phyloP scores from a whole-genome alignment of 2,113 vertebrate genomes.

The Poicephalus meyeri region DNA sequence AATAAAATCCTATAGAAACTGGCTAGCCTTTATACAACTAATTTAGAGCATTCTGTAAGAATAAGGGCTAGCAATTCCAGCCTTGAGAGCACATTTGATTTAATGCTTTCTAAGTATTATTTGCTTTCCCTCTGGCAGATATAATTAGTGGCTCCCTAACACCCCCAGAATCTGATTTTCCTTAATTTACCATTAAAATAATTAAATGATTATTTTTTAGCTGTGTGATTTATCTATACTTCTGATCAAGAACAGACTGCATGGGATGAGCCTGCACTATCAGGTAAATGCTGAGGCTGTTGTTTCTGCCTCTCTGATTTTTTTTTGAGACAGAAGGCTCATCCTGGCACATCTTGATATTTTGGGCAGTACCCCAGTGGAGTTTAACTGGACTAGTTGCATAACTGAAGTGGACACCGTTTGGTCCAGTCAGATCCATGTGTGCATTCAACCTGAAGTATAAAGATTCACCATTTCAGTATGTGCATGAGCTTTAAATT shows the following conservation, averaged over 20 bases:
- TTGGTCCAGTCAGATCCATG: neutral
- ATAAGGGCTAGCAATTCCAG: neutral
- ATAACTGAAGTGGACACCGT: neutral
- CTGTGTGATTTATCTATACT: neutral
- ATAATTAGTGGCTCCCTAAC: conserved; percentile 2
- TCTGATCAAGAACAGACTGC: neutral
- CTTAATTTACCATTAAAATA: conserved; percentile 15
- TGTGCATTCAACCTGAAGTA: neutral
- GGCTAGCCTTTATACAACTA: neutral
- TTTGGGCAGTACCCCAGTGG: neutral
- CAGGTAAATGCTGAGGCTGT: neutral
- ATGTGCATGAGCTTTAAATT: neutral
- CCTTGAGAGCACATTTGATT: neutral
- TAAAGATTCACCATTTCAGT: neutral
- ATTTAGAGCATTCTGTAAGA: neutral
- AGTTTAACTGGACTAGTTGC: neutral
- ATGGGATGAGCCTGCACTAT: neutral
- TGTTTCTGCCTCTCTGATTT: neutral
- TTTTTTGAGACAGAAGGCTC: neutral
- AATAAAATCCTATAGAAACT: neutral
- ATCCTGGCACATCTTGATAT: neutral
- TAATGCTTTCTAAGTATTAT: conserved; percentile 34
- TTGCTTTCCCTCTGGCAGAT: conserved; percentile 27
- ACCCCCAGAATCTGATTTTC: neutral
- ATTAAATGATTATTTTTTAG: neutral